Base-by-base conservation (phyloP, 2,888 invertebrate genomes). In the Drosophila demipolita region DNA sequence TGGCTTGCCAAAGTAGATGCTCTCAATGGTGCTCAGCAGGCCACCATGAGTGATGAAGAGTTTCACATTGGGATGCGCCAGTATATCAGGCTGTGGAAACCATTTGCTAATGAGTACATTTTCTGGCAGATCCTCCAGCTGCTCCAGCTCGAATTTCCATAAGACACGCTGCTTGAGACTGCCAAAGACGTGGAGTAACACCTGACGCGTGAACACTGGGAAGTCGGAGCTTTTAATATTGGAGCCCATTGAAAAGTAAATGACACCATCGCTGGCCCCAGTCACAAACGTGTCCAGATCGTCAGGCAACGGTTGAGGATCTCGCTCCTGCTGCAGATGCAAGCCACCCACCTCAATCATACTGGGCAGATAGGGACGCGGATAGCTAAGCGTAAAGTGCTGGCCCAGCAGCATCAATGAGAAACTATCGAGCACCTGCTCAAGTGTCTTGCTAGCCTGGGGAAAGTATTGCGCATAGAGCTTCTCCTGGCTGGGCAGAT, bases 21-120 rank as follows among this genome's bases (percentile, higher is more conserved):
- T 91, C 80, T 94, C 94, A 1, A 92, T 93, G n/a, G 93, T 93
- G 75, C 94, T 94, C 6, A 94, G 75, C 0, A 94, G 73, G 0
- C 94, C 94, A 20, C 94, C 94, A 67, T 94, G 94, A 0, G 93
- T 93, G 12, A 94, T 93, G 67, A 94, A 94, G 0, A 93, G 69
- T 68, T 92, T 93, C 0, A 94, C 89, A 74, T 94, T 94, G 5
- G 93, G 92, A 90, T 94, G 94, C 0, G 93, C 94, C 84, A 93
- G 75, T 11, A 93, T 83, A 49, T 93, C 93, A 11, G 93, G 92
- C 61, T 94, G 94, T 0, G 94, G 93, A 29, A 93, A 90, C 94
- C 93, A 94, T 57, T 92, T 90, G 38, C 78, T 82, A 15, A 93
- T 85, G 7, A 90, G 75, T 36, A 92, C 84, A 79, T 92, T 92